Evolutionary conservation across 2,797 vertebrate species (phyloP), one percentile per base, ranked within the genome.

Genomic region (Cryptoprocta ferox): DNA sequence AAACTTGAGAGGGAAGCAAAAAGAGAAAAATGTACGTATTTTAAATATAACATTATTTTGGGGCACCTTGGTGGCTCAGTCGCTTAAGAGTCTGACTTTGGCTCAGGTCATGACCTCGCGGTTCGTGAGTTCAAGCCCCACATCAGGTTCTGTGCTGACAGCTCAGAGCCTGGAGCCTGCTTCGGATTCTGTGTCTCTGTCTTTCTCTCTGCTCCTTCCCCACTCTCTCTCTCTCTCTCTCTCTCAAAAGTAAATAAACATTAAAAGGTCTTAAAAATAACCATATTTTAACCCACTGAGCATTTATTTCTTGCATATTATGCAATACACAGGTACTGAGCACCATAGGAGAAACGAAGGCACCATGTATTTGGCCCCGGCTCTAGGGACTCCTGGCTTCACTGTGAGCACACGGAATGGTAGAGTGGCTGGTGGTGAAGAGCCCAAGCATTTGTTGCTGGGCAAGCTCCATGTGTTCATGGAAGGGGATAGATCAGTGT

Each of bases 271-370:
- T 28, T 37, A 80, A 68, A 75, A 78, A 78, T 6, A 14, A 53
- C 2, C 32, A 13, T 13, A 42, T 53, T 42, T 91, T 59, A 39
- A 50, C 9, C 2, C 15, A 37, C 0, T 5, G 19, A 56, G 48
- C 35, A 3, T 48, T 35, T 48, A 14, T 61, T n/a, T 50, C 59
- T 48, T 48, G 45, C 2, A 0, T 10, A 15, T 19, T 13, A 6
- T 0, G 3, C 8, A 30, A 1, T 15, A 30, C 5, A 0, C 45
- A 66, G 68, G 37, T 13, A 15, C 37, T 9, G 28, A 81, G 76
- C 28, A 0, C 28, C 0, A 0, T 1, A 30, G 13, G 73, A 53
- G 68, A 82, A 15, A 59, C 3, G 1, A 1, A 3, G 32, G 24
- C 2, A 3, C 2, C 15, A 2, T 14, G 7, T 0, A 0, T 28